Evolutionary conservation across 2,113 vertebrate genomes (phyloP), one percentile per base, ranked within the genome.

Genomic region (Rhea pennata): DNA sequence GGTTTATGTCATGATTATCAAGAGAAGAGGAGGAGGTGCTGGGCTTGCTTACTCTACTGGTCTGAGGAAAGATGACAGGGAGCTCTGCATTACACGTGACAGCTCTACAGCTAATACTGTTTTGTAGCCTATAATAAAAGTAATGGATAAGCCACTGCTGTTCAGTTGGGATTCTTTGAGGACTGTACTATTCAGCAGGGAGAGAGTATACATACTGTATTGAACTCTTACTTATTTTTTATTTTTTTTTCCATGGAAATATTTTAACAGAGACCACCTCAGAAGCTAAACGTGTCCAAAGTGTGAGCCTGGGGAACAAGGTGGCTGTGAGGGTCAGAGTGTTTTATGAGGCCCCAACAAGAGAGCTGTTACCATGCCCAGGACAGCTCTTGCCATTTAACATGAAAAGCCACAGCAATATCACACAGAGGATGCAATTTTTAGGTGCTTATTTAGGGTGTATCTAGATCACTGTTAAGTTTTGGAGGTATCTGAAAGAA

Each of bases 321-420:
- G 51, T 90, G 58, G 26, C 51, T 40, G 8, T 1, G 0, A 89
- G 84, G 84, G 80, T 93, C 77, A 9, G 1, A 0, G 39, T 89
- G 39, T 81, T 94, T 96, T 82, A 76, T 76, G 81, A 85, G 84
- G 39, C 77, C 21, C 20, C 29, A 48, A 64, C 87, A 90, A 90
- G 33, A 74, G 40, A 71, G n/a, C 62, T 79, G 84, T 90, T 95
- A 40, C 89, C 0, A 4, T 87, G 74, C 71, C 79, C 1, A 1
- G 70, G 48, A 26, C 67, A 62, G 33, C 22, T 12, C 44, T 53
- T 16, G 66, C 24, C 9, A 6, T 51, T 81, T 74, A 2, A 10
- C 39, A 21, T 6, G 4, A 66, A 93, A 88, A 91, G 26, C 54
- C 6, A 2, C 58, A 69, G 87, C 50, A 72, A 22, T 76, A 54